Conservation (phyloP, 2,888 invertebrate species). For the Saturnia pavonia region DNA sequence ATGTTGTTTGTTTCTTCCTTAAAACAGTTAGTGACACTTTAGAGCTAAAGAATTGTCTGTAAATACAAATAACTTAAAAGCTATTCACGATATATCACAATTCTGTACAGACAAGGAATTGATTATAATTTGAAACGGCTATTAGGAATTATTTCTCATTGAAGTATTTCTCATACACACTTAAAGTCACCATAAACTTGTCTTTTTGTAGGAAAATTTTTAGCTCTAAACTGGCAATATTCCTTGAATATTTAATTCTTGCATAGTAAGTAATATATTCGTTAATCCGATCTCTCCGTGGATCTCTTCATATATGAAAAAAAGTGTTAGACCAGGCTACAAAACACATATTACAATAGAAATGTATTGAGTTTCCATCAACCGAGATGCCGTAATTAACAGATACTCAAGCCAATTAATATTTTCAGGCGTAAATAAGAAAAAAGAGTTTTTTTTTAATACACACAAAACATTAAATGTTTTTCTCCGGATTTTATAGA, state of each 20-base stretch:
- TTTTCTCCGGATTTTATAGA: slow-evolving; percentile 75
- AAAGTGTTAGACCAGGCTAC: slow-evolving; percentile 75
- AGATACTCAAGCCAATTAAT: slow-evolving; percentile 77
- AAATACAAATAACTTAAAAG: slow-evolving; percentile 27
- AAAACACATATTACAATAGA: slow-evolving; percentile 80
- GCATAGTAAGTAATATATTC: slow-evolving; percentile 78
- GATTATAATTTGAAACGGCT: slow-evolving; percentile 37
- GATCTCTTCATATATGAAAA: slow-evolving; percentile 74
- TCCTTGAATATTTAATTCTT: slow-evolving; percentile 63
- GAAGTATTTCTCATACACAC: background rate
- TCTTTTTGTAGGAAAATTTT: slow-evolving; percentile 31
- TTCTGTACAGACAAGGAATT: slow-evolving; percentile 61
- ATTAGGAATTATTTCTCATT: background rate
- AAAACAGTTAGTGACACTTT: slow-evolving; percentile 57
- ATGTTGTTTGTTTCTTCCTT: slow-evolving; percentile 72
- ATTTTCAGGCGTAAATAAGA: slow-evolving; percentile 59
- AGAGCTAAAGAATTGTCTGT: slow-evolving; percentile 55
- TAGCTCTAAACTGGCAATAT: slow-evolving; percentile 62
- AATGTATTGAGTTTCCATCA: slow-evolving; percentile 77
- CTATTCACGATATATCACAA: slow-evolving; percentile 13
- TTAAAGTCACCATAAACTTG: slow-evolving; percentile 18
- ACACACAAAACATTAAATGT: slow-evolving; percentile 27
- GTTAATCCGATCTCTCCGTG: slow-evolving; percentile 78
- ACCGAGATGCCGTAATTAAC: slow-evolving; percentile 78
- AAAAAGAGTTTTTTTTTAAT: slow-evolving; percentile 33